Evolutionary conservation across 2,888 invertebrate genomes (phyloP).

Genomic region (Onthophagus sagittarius): DNA sequence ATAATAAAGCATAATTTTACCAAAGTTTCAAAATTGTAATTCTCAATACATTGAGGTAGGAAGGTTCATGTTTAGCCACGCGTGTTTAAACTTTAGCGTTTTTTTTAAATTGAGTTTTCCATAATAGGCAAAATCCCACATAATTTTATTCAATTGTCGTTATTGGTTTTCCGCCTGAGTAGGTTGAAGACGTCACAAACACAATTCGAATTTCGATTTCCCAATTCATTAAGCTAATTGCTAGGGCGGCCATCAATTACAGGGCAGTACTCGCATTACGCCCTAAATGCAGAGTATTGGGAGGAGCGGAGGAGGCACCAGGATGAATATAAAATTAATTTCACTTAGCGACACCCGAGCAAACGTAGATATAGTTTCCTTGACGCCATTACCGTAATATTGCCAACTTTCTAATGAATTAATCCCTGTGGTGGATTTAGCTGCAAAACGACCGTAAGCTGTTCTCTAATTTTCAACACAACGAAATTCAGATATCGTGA

Average conservation of each 20-base stretch:
- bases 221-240: neutral
- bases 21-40: too few species aligned
- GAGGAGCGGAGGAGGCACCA: neutral
- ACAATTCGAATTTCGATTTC: neutral
- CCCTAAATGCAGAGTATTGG: neutral
- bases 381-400: neutral
- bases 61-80: too few species aligned
- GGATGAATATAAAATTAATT: neutral
- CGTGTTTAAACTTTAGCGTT: too few species aligned
- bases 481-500: neutral
- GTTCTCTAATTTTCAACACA: neutral
- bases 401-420: neutral
- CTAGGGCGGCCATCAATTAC: neutral
- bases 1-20: too few species aligned
- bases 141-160: too few species aligned
- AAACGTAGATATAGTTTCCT: neutral
- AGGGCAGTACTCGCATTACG: neutral
- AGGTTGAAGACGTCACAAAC: neutral
- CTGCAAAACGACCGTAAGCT: neutral
- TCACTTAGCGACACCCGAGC: neutral
- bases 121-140: too few species aligned
- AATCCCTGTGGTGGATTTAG: neutral
- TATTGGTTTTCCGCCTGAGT: neutral
- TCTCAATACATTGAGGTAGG: too few species aligned
- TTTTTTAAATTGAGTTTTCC: too few species aligned